Evolutionary conservation across 2,113 vertebrate genomes (phyloP).

Genomic region (Platichthys flesus): DNA sequence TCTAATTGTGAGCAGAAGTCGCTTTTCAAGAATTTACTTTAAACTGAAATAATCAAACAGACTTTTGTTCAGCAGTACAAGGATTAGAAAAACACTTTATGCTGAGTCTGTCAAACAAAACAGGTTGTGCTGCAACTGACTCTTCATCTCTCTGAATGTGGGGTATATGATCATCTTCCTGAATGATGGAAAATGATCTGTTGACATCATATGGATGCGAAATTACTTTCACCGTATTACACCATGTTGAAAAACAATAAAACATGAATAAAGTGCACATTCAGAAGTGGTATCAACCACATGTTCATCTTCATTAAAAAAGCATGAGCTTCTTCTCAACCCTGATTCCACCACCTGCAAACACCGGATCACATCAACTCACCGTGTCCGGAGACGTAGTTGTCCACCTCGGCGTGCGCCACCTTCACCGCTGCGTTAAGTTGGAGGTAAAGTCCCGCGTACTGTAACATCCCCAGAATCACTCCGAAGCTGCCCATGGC

Average conservation of each 20-base stretch:
- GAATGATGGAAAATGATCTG: not conserved
- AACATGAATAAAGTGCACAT: constrained; percentile 10
- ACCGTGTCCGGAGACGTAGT: constrained; percentile 87
- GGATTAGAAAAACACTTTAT: too few species aligned
- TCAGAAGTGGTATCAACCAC: not conserved
- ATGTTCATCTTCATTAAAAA: not conserved
- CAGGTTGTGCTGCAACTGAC: too few species aligned
- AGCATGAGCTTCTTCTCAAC: too few species aligned
- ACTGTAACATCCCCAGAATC: constrained; percentile 87
- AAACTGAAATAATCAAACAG: too few species aligned
- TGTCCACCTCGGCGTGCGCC: constrained; percentile 82
- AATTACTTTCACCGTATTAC: not conserved
- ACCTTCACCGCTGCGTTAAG: constrained; percentile 84
- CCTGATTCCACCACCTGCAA: not conserved
- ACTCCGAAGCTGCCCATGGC: constrained; percentile 85
- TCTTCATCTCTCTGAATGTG: too few species aligned
- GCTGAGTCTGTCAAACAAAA: too few species aligned
- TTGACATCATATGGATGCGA: not conserved
- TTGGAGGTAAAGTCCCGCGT: constrained; percentile 90
- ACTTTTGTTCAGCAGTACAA: too few species aligned
- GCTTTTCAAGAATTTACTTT: too few species aligned
- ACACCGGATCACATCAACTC: constrained; percentile 55
- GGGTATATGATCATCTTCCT: not conserved
- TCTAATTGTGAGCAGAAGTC: too few species aligned
- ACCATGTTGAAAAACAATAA: not conserved